These are phyloP conservation scores for Chymomyza procnemis DNA, from an alignment of 2,888 invertebrate species.

Conservation along the genomic window DNA sequence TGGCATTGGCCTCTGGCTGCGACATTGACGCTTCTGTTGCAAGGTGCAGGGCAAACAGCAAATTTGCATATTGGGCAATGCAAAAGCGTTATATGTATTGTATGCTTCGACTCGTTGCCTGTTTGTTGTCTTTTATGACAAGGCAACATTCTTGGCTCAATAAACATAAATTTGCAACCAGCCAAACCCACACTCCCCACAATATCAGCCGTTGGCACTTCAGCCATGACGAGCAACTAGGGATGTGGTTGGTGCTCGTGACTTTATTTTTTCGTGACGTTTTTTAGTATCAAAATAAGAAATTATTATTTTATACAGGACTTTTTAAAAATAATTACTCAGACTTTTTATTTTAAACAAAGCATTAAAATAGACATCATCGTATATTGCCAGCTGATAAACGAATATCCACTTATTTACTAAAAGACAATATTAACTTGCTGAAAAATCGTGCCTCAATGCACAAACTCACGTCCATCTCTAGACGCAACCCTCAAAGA, in stretches of 20 bases:
- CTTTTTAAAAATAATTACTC: no score
- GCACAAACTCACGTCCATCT: slow-evolving; percentile 3
- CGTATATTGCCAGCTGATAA: no score
- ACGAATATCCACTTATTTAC: no score
- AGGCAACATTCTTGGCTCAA: slow-evolving; percentile 65
- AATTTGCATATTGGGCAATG: slow-evolving; percentile 13
- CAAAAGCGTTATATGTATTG: not conserved
- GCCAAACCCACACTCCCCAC: slow-evolving; percentile 9
- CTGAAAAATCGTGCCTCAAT: slow-evolving; percentile 17
- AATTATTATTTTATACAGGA: no score
- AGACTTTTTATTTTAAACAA: no score
- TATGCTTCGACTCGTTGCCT: slow-evolving; percentile 27
- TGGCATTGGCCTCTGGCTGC: slow-evolving; percentile 12
- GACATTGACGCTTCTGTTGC: slow-evolving; percentile 33
- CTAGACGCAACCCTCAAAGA: slow-evolving; percentile 1
- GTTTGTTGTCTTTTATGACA: slow-evolving; percentile 58
- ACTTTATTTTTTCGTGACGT: no score
- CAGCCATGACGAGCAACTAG: not conserved
- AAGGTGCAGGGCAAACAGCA: slow-evolving; percentile 21
- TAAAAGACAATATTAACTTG: no score
- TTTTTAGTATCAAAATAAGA: no score
- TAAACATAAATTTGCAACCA: slow-evolving; percentile 66
- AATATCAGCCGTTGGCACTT: not conserved
- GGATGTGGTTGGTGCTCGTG: no score
- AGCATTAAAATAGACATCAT: no score